Percentiles rank a stretch among this genome's conserved stretches.
phyloP scores from a whole-genome alignment of 1,140 invertebrate genomes.

The Paraescarpia echinospica region DNA sequence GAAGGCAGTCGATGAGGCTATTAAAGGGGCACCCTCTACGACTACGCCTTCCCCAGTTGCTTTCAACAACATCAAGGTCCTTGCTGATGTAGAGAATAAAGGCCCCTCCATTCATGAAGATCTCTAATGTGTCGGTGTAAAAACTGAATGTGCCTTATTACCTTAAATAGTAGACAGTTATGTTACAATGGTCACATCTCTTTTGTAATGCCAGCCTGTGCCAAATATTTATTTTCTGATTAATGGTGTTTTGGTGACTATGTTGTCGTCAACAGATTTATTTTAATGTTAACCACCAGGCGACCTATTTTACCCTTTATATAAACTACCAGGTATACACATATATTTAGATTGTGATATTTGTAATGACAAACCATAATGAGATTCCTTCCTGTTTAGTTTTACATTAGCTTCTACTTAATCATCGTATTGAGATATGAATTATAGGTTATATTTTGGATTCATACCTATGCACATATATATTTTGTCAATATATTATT shows the following conservation, averaged over 20 bases:
- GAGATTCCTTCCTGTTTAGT: neutral
- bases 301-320: neutral
- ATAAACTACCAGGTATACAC: neutral
- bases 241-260: neutral
- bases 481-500: neutral
- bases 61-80: neutral
- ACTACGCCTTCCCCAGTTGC: neutral
- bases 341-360: neutral
- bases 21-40: neutral
- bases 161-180: neutral
- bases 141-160: neutral
- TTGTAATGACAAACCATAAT: neutral
- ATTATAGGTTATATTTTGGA: neutral
- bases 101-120: neutral
- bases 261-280: neutral
- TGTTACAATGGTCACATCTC: neutral
- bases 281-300: neutral
- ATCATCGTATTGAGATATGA: neutral
- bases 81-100: neutral
- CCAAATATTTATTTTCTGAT: neutral
- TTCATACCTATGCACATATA: neutral
- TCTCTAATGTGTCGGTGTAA: neutral
- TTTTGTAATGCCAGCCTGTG: neutral
- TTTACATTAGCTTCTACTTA: neutral
- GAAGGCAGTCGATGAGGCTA: conserved; percentile 11